Base-by-base conservation (phyloP, 53 echinoderm and acorn worm species). In the Holothuria leucospilota region DNA sequence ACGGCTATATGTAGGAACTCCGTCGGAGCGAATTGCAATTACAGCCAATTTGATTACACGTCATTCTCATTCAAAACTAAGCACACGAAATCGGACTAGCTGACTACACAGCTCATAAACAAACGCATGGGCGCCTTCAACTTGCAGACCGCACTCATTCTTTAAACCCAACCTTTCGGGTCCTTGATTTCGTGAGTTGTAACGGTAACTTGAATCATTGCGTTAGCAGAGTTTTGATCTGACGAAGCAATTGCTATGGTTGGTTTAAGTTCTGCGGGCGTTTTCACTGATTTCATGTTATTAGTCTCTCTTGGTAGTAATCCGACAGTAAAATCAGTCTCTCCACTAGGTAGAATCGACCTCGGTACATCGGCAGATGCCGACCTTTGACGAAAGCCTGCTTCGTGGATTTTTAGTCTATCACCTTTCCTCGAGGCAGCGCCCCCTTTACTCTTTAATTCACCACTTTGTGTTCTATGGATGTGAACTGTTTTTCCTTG, bases 401-500 rank as follows among this genome's bases (percentile, higher is more conserved):
- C 56, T 16, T 91, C 91, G 16, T 34, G 69, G 6, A 86, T 61
- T 68, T 87, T 86, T 42, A 90, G 61, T 75, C 53, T 87, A 53
- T 82, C 75, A 29, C 77, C 87, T 40, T 83, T 77, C 59, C 74
- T 83, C 71, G 56, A 29, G 20, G 18, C 60, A 42, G 71, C 34
- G n/a, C 53, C 71, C 11, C 58, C 71, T 46, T 78, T 78, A 52
- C 80, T 63, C 20, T 90, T 78, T 8, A 86, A 80, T 28, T 82
- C 84, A 28, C 83, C 82, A 63, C 91, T 91, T 60, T 93, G 91
- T 42, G 95, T 91, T 82, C 93, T 95, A 82, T 95, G 96, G 60
- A 95, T 95, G 82, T 95, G 96, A 59, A 92, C 93, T 25, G 91
- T 87, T 11, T 92, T 93, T 26, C 96, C 96, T 46, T 95, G 93